Conservation (phyloP, 2,797 vertebrate genomes). For the Rhyacichthys aspro region DNA sequence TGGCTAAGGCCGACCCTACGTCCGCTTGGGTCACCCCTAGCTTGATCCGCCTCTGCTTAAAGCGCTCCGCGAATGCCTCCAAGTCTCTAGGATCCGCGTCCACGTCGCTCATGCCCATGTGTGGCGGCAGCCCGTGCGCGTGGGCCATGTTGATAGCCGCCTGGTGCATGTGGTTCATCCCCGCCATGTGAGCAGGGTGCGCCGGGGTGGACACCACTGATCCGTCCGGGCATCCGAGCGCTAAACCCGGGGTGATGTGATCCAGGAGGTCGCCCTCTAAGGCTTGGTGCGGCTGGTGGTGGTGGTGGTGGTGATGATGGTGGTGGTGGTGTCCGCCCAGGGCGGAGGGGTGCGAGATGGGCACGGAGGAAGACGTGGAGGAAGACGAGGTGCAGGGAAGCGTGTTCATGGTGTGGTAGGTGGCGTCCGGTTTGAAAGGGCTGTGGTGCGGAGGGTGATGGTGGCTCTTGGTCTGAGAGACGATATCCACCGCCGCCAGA, state of each 20-base stretch:
- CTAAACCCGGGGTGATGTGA: conserved; percentile 94
- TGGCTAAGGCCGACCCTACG: conserved; percentile 91
- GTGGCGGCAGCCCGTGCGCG: conserved; percentile 91
- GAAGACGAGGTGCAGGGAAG: conserved; percentile 94
- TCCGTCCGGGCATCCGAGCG: conserved; percentile 93
- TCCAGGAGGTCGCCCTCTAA: conserved; percentile 97
- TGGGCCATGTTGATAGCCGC: conserved; percentile 97
- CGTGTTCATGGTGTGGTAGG: conserved; percentile 99
- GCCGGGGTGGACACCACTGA: conserved; percentile 93
- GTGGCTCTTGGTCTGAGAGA: conserved; percentile 97
- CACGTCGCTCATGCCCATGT: conserved; percentile 95
- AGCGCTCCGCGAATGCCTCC: conserved; percentile 94
- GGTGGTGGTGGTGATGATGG: conserved; percentile 92
- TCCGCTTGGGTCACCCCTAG: conserved; percentile 95
- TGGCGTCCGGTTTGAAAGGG: conserved; percentile 99
- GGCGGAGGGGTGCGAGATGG: conserved; percentile 91
- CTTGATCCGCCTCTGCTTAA: conserved; percentile 95
- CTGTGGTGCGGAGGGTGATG: conserved; percentile 97
- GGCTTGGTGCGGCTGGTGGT: conserved; percentile 95
- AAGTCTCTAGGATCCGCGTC: conserved; percentile 97
- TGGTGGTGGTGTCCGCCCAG: conserved; percentile 90
- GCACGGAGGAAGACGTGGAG: conserved; percentile 90
- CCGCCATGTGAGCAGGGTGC: conserved; percentile 94
- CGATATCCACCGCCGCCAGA: conserved; percentile 99
- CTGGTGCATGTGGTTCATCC: conserved; percentile 99